Conservation (phyloP, 2,113 vertebrate species). For the Oreochromis spilurus region DNA sequence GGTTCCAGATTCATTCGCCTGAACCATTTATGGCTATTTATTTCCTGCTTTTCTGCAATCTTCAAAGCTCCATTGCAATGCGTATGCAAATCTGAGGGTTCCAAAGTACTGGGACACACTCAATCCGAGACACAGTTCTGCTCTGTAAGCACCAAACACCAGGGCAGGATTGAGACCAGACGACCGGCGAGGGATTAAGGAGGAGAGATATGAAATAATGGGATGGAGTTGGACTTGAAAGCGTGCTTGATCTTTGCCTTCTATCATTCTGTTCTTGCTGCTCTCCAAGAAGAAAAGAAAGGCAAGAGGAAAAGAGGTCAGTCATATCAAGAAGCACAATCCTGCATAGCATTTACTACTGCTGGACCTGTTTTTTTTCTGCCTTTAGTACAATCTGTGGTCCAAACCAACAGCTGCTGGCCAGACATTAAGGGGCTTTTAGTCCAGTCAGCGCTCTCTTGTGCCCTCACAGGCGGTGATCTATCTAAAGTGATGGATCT, state of each 20-base stretch:
- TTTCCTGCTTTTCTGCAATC: slow-evolving; percentile 45
- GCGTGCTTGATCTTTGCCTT: slow-evolving; percentile 58
- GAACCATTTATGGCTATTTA: slow-evolving; percentile 59
- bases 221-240: slow-evolving; percentile 56
- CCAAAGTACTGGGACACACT: slow-evolving; percentile 50
- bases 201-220: slow-evolving; percentile 61
- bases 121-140: slow-evolving; percentile 51
- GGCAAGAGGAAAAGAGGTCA: slow-evolving; percentile 15
- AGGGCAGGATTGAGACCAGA: slow-evolving; percentile 48
- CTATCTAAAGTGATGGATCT: slow-evolving; percentile 59
- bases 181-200: slow-evolving; percentile 49
- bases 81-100: slow-evolving; percentile 62
- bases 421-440: background rate
- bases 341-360: background rate
- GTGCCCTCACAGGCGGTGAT: slow-evolving; percentile 33
- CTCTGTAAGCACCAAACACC: slow-evolving; percentile 67
- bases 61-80: slow-evolving; percentile 56
- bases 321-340: slow-evolving; percentile 16
- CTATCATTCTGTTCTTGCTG: slow-evolving; percentile 47
- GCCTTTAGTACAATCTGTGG: background rate
- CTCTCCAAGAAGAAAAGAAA: slow-evolving; percentile 42
- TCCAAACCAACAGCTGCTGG: background rate
- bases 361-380: background rate
- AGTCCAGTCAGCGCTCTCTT: background rate
- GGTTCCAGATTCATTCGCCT: slow-evolving; percentile 49